Base-by-base conservation (phyloP, 92 coral and sea anemone species). In the Zoanthus gigantus region DNA sequence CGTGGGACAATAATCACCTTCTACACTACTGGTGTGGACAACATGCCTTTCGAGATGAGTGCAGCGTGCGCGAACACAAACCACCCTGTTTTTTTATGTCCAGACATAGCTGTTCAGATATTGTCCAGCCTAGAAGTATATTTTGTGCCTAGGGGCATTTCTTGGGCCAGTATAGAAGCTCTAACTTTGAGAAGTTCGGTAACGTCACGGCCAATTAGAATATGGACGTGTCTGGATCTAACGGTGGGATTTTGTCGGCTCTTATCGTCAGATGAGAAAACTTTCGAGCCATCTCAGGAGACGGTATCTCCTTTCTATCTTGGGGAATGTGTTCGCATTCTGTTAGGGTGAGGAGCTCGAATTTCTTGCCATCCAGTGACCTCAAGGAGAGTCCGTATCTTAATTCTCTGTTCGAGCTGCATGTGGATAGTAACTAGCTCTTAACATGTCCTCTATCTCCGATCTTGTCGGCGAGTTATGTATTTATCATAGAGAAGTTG, bases 251-350 rank as follows among this genome's bases (percentile, higher is more conserved):
- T 53, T 76, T 16, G 30, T 76, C 10, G 48, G 82, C 82, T 18
- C 44, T 57, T 6, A 16, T 61, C 28, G 15, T 16, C 44, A 57
- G 61, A 54, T 84, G 88, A 42, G 81, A 50, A 12, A 71, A 77
- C 77, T 48, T 77, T 16, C 65, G 31, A 5, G 89, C 77, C 37
- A 89, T 84, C 30, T 77, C 76, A 6, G 92, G 89, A 23, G 92
- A 84, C n/a, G 92, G 89, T 2, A 89, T 72, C 78, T 84, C 89
- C 16, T 31, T 63, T 71, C 84, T 89, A 72, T 84, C 92, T 78
- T 89, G 92, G 3, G 89, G 92, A 15, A 89, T 89, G 58, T 89
- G 78, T 9, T 73, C 92, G 53, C 89, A 84, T 52, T 89, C 92
- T 29, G 85, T 68, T 60, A 89, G 74, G 17, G 85, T 85, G n/a